Base-by-base conservation (phyloP, 2,888 invertebrate genomes). In the Sepioteuthis lessoniana region DNA sequence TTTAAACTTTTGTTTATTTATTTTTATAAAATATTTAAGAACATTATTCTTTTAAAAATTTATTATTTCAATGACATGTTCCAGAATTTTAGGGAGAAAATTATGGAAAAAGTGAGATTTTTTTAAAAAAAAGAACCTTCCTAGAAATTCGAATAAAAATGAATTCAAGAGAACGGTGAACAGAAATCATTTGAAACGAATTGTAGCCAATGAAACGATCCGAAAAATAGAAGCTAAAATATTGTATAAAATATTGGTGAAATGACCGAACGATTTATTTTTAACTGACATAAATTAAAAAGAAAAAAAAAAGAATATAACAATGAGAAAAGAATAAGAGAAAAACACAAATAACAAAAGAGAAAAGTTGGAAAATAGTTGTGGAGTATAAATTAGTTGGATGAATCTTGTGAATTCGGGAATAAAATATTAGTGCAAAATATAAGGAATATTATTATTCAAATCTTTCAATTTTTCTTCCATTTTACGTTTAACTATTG, bases 1-100 rank as follows among this genome's bases (percentile, higher is more conserved):
- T n/a, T n/a, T n/a, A n/a, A n/a, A n/a, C n/a, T n/a, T n/a, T n/a
- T n/a, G n/a, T n/a, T n/a, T n/a, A 5, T 60, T 60, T 13, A 8
- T 60, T 31, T 60, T 60, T 31, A n/a, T 19, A 76, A 76, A 19
- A n/a, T n/a, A 60, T 76, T 76, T 76, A n/a, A 7, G 7, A 76
- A 1, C 1, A n/a, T 76, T n/a, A n/a, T 76, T 19, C n/a, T n/a
- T 76, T 76, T 60, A 60, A 76, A 76, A 31, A 16, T 76, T 76
- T 76, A 76, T 76, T 76, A 76, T 76, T 76, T 76, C 76, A 76
- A 76, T 76, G 76, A 76, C 76, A n/a, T 76, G 76, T 76, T 76
- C n/a, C 76, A 76, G 76, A 76, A 76, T 76, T 76, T 76, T 76
- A 31, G 76, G 76, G 8, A 1, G 76, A 76, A n/a, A 76, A 76